A percentile compares a stretch with the other conserved stretches of the same genome.
Evolutionary conservation across 2,797 vertebrate species (phyloP).

Genomic region (Poecilia picta): DNA sequence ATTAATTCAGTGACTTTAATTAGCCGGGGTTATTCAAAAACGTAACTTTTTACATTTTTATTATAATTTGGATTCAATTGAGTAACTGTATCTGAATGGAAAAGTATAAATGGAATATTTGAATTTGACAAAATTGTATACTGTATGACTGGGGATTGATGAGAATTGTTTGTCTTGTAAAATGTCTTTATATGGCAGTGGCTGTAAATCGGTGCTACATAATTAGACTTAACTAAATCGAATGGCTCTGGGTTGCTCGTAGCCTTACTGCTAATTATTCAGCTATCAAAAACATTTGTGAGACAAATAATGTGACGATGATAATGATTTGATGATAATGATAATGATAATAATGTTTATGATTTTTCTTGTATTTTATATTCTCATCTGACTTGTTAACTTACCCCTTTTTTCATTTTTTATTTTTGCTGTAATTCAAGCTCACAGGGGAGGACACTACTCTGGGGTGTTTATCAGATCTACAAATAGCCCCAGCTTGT

Average conservation of each 20-base stretch:
- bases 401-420: background rate
- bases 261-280: background rate
- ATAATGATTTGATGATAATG: no score
- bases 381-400: background rate
- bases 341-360: background rate
- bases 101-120: background rate
- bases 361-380: background rate
- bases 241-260: background rate
- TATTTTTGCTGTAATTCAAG: background rate
- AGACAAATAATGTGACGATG: background rate
- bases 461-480: slow-evolving; percentile 31
- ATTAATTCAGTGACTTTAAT: background rate
- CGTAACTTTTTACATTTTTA: background rate
- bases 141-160: background rate
- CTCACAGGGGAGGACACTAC: background rate
- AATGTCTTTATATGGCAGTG: background rate
- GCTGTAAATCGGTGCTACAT: background rate
- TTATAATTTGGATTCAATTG: background rate
- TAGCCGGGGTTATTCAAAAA: background rate
- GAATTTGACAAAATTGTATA: background rate
- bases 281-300: background rate
- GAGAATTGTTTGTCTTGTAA: background rate
- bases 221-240: background rate
- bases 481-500: slow-evolving; percentile 18
- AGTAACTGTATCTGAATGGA: background rate